phyloP scores from a whole-genome alignment of 2,888 invertebrate genomes.

The Netelia virgata region DNA sequence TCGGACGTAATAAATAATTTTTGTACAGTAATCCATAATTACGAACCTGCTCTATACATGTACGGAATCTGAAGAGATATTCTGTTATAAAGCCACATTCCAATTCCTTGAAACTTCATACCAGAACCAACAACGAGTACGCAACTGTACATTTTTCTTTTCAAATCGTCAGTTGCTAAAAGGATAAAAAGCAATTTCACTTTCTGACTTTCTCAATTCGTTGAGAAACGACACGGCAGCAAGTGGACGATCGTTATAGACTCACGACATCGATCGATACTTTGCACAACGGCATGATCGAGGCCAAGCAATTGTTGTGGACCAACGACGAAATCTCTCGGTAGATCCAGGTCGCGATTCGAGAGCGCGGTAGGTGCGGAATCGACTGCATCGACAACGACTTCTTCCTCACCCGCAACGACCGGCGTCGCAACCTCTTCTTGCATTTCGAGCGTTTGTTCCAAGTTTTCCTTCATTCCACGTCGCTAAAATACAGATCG shows the following conservation, averaged over 20 bases:
- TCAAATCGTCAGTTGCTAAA: conserved; percentile 93
- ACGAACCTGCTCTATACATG: conserved; percentile 88
- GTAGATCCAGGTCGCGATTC: conserved; percentile 81
- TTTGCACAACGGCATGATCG: conserved; percentile 96
- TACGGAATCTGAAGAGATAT: conserved; percentile 94
- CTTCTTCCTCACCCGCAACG: conserved; percentile 84
- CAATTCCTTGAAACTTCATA: conserved; percentile 93
- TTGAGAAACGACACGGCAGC: not conserved
- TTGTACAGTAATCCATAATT: not conserved
- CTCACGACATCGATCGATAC: conserved; percentile 95
- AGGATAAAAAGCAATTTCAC: conserved; percentile 55
- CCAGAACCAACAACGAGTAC: conserved; percentile 97
- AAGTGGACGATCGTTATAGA: conserved; percentile 60
- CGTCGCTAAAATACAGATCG: conserved; percentile 84
- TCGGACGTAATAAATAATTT: not conserved
- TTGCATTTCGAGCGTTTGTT: conserved; percentile 85
- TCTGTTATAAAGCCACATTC: conserved; percentile 95
- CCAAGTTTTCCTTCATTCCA: conserved; percentile 88
- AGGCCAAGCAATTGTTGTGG: conserved; percentile 94
- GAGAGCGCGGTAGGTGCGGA: conserved; percentile 82
- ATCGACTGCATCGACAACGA: conserved; percentile 85
- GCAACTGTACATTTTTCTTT: conserved; percentile 97
- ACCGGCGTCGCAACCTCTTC: conserved; percentile 84
- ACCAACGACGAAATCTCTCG: conserved; percentile 89
- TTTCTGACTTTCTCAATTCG: conserved; percentile 11